phyloP scores from a whole-genome alignment of 2,797 vertebrate species.

The Gymnothorax javanicus region DNA sequence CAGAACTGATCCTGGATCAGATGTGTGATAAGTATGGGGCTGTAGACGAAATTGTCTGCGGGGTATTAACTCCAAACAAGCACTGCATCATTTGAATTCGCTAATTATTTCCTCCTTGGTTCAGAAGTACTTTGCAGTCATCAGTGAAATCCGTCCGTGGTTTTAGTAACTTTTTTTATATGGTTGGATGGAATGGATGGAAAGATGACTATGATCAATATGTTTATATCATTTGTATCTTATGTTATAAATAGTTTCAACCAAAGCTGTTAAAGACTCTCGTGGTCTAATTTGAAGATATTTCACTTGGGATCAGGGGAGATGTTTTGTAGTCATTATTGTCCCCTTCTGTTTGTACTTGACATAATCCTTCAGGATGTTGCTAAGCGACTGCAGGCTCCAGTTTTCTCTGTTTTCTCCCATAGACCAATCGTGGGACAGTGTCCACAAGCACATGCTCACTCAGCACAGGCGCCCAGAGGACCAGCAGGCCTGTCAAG shows the following conservation, averaged over 20 bases:
- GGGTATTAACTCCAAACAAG: background rate
- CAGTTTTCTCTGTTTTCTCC: background rate
- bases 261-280: background rate
- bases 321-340: background rate
- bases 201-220: background rate
- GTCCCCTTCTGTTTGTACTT: background rate
- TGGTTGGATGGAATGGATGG: background rate
- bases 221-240: background rate
- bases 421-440: constrained; percentile 52
- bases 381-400: background rate
- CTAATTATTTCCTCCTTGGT: background rate
- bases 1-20: background rate
- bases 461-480: constrained; percentile 40
- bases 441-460: constrained; percentile 53
- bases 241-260: background rate
- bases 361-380: background rate
- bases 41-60: background rate
- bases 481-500: constrained; percentile 29
- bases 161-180: background rate
- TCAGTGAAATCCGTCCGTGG: background rate
- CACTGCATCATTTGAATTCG: background rate
- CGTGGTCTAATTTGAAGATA: background rate
- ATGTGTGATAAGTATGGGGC: background rate
- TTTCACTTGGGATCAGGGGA: background rate
- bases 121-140: background rate